Percentiles rank a stretch among this genome's conserved stretches.
Evolutionary conservation across 2,797 vertebrate species (phyloP).

Genomic region (Hippoglossus hippoglossus): DNA sequence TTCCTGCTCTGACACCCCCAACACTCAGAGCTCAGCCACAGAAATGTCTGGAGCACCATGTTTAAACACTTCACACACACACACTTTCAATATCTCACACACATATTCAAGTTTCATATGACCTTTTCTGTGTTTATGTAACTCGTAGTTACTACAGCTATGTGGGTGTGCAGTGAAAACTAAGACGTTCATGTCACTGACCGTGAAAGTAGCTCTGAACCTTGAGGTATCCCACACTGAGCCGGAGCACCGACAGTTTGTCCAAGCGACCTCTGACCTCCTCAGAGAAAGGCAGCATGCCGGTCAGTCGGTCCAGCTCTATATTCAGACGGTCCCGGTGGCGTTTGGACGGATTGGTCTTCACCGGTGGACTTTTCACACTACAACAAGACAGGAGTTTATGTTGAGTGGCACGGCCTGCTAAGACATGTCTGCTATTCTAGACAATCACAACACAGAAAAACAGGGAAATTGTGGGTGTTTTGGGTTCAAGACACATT

Average conservation of each 20-base stretch:
- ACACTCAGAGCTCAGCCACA: conserved; percentile 34
- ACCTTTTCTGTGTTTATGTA: neutral
- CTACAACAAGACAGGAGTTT: conserved; percentile 32
- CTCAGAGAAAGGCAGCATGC: conserved; percentile 87
- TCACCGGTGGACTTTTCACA: conserved; percentile 55
- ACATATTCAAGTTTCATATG: neutral
- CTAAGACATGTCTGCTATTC: too few species aligned
- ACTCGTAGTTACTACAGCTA: neutral
- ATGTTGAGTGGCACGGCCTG: neutral
- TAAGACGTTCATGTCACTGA: conserved; percentile 53
- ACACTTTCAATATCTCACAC: conserved; percentile 2
- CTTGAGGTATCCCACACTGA: conserved; percentile 92
- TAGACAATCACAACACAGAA: too few species aligned
- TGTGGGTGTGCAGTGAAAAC: neutral
- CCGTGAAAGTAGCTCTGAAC: conserved; percentile 93
- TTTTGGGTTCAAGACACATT: too few species aligned
- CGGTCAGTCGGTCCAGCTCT: conserved; percentile 89
- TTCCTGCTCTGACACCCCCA: conserved; percentile 26
- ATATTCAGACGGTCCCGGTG: conserved; percentile 92
- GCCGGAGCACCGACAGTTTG: conserved; percentile 91
- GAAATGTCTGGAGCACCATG: conserved; percentile 32
- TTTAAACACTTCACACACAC: neutral
- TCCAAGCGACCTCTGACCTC: conserved; percentile 91
- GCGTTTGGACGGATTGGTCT: conserved; percentile 91
- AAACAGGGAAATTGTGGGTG: neutral